A percentile compares a stretch with the other conserved stretches of the same genome.
Evolutionary conservation across 2,113 vertebrate genomes (phyloP).

Genomic region (Coreoperca whiteheadi): DNA sequence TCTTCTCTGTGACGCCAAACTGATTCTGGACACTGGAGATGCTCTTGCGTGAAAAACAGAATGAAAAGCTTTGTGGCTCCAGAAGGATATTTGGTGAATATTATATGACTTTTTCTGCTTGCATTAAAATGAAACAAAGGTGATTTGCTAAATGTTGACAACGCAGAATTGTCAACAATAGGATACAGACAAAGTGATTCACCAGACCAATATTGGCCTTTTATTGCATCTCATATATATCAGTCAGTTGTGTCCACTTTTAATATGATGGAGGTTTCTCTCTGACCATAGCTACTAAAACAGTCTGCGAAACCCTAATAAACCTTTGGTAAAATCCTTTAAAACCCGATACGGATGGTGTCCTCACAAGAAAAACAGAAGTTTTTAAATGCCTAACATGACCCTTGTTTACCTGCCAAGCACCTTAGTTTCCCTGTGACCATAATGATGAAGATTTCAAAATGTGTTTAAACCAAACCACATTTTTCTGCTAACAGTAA

Average conservation of each 20-base stretch:
- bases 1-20: slow-evolving; percentile 19
- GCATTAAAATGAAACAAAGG: slow-evolving; percentile 24
- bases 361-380: background rate
- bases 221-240: slow-evolving; percentile 34
- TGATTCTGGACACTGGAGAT: slow-evolving; percentile 29
- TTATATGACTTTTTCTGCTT: slow-evolving; percentile 2
- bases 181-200: slow-evolving; percentile 21
- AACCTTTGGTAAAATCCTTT: background rate
- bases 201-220: slow-evolving; percentile 9
- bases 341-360: background rate
- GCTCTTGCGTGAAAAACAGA: slow-evolving; percentile 6
- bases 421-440: background rate
- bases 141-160: too few relatives aligned
- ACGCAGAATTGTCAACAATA: background rate
- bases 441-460: background rate
- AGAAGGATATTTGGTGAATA: slow-evolving; percentile 17
- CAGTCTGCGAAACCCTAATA: background rate
- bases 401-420: background rate
- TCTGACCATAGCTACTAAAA: background rate
- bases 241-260: background rate
- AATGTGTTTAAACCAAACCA: background rate
- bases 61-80: slow-evolving; percentile 9
- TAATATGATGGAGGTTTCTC: slow-evolving; percentile 20
- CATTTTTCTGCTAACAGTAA: too few relatives aligned
- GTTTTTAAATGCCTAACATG: background rate